Evolutionary conservation across 2,113 vertebrate genomes (phyloP), one percentile per base, ranked within the genome.

Genomic region (Anser cygnoides): DNA sequence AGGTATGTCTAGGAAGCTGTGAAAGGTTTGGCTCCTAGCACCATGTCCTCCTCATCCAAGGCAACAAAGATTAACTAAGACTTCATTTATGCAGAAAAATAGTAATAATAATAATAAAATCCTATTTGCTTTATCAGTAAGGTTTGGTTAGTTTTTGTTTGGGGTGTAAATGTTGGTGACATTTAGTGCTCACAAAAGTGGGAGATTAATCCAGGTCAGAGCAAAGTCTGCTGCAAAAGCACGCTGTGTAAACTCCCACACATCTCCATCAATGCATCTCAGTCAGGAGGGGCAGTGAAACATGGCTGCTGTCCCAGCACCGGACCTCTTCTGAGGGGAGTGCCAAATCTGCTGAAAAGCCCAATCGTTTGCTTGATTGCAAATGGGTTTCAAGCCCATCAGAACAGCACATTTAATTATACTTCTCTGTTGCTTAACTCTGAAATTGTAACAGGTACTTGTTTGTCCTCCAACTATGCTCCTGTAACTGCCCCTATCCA

Each of bases 111-210:
- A 95, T 87, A 96, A 82, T 54, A 78, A 95, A 79, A 63, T 44
- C 92, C 72, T 96, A 63, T 73, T 97, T 97, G 79, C 91, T 96
- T 96, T 95, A 94, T 83, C 94, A 96, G 93, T 95, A 89, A 2
- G 4, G 52, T 90, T 89, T 75, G 95, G 87, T 91, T 95, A 46
- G 77, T 92, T 96, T 95, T 95, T 39, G 95, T 94, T 72, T 95
- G 93, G 66, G 80, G 77, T 31, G 52, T 83, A 94, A 96, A 97
- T 70, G 33, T 85, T 92, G 92, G 73, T 62, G 83, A 97, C 92
- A 93, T 92, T 94, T 88, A 95, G 73, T 28, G 35, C 84, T 75
- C 55, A 67, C 75, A 89, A 92, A 96, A 88, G 57, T 59, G 54
- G 84, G 84, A 92, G 70, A 83, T 78, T 50, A 81, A 76, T 88